Evolutionary conservation across 2,888 invertebrate genomes (phyloP).

Genomic region (Pachliopta kotzebuea): DNA sequence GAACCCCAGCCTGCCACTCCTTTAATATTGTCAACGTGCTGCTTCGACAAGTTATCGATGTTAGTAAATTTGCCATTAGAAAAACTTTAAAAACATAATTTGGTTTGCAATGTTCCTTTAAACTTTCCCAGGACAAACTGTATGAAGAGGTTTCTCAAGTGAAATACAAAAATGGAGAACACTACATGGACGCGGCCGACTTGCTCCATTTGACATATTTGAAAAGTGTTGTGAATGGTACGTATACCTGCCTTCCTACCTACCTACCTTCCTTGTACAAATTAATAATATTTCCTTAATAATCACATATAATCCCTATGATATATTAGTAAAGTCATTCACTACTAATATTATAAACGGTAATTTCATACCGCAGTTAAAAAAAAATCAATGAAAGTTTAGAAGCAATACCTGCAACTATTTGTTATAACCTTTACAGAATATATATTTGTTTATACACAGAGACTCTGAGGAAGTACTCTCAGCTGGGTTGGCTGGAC

Average conservation of each 20-base stretch:
- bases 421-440: background rate
- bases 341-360: background rate
- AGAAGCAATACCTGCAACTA: background rate
- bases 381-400: background rate
- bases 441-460: background rate
- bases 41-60: too few relatives aligned
- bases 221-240: background rate
- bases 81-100: too few relatives aligned
- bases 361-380: background rate
- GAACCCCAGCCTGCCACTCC: too few relatives aligned
- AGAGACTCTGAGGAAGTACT: slow-evolving; percentile 28
- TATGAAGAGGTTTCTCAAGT: slow-evolving; percentile 1
- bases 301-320: too few relatives aligned
- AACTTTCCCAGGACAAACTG: slow-evolving; percentile 23
- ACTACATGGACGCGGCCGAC: background rate
- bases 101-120: too few relatives aligned
- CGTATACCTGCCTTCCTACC: background rate
- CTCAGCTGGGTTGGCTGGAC: slow-evolving; percentile 30
- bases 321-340: background rate
- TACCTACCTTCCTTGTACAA: too few relatives aligned
- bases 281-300: too few relatives aligned
- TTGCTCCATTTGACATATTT: background rate
- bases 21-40: too few relatives aligned
- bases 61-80: too few relatives aligned
- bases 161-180: background rate